Evolutionary conservation across 2,113 vertebrate genomes (phyloP).

Genomic region (Platycercus adscitus): DNA sequence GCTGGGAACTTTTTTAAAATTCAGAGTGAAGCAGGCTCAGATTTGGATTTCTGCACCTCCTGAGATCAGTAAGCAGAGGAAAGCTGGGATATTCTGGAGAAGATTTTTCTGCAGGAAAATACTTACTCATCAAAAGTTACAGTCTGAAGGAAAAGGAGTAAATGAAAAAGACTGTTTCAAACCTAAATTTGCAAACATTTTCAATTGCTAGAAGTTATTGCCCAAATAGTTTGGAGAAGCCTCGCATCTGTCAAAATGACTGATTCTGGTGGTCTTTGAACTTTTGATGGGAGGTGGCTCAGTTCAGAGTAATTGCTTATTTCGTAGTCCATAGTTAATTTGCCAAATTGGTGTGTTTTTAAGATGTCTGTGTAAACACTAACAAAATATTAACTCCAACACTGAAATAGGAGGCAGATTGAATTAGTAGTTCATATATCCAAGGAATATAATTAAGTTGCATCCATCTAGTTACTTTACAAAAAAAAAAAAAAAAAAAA

Average conservation of each 20-base stretch:
- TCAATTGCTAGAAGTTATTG: background rate
- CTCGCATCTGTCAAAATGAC: background rate
- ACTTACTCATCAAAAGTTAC: background rate
- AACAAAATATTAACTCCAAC: background rate
- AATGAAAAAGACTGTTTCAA: background rate
- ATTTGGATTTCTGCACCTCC: background rate
- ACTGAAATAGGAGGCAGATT: background rate
- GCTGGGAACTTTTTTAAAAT: background rate
- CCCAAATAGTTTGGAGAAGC: background rate
- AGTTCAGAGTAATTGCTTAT: background rate
- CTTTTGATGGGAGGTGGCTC: background rate
- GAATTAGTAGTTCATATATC: background rate
- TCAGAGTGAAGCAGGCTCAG: background rate
- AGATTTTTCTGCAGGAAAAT: background rate
- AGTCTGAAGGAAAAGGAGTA: constrained; percentile 6
- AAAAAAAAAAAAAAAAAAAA: background rate
- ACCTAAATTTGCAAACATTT: background rate
- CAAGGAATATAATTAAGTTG: background rate
- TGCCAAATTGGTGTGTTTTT: background rate
- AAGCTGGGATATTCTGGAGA: background rate
- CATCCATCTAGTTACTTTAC: background rate
- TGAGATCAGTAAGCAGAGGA: background rate
- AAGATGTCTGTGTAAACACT: background rate
- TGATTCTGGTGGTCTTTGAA: background rate
- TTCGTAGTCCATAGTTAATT: background rate